phyloP scores from a whole-genome alignment of 2,888 invertebrate species.

The Arrhopalites spinosus region DNA sequence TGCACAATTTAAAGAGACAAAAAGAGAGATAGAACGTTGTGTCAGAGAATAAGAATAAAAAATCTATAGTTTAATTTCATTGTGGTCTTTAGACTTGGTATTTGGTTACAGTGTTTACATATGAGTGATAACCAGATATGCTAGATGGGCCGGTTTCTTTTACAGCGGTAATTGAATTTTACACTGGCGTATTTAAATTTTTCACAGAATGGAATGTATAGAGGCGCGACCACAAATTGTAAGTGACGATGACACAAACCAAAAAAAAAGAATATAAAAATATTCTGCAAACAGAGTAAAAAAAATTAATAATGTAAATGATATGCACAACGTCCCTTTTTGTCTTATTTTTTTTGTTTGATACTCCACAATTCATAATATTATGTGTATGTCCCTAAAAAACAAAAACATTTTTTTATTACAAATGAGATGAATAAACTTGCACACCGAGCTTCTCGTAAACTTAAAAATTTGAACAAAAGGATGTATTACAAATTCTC shows the following conservation, averaged over 20 bases:
- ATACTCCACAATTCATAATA: background rate
- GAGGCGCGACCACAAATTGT: background rate
- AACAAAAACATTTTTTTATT: background rate
- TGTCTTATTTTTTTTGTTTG: background rate
- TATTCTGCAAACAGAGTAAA: background rate
- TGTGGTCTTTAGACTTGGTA: too few species aligned
- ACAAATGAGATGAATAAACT: background rate
- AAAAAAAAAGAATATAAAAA: background rate
- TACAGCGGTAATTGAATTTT: conserved; percentile 9
- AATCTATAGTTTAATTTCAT: too few species aligned
- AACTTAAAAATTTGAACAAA: conserved; percentile 9
- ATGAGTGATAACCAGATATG: too few species aligned
- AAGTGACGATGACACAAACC: background rate
- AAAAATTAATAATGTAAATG: background rate
- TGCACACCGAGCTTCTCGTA: background rate
- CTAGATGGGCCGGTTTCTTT: background rate
- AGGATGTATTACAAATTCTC: background rate
- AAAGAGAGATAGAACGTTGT: too few species aligned
- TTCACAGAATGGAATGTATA: too few species aligned
- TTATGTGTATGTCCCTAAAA: background rate
- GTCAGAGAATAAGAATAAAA: too few species aligned
- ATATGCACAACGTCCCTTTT: background rate
- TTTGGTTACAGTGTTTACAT: too few species aligned
- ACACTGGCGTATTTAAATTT: conserved; percentile 5
- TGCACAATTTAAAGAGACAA: too few species aligned